These are phyloP conservation scores for Delichon dasypus DNA, from an alignment of 2,797 vertebrate species.

Conservation along the genomic window DNA sequence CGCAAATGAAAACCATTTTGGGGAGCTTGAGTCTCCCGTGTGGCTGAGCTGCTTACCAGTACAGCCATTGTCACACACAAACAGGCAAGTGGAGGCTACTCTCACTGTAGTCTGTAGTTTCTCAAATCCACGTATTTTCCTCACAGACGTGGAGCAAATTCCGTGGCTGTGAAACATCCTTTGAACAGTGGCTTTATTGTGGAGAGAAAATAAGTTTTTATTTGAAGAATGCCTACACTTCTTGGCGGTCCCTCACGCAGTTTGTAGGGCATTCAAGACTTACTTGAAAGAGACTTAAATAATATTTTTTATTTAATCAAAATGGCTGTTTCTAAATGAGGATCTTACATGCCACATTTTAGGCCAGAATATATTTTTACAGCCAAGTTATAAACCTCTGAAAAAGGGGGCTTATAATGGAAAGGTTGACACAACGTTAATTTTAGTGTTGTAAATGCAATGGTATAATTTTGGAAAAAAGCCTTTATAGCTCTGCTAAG, in stretches of 20 bases:
- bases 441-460: conserved; percentile 73
- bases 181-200: background rate
- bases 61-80: background rate
- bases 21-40: background rate
- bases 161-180: background rate
- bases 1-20: background rate
- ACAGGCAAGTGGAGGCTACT: background rate
- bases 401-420: conserved; percentile 70
- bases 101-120: background rate
- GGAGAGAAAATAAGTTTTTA: background rate
- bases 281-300: conserved; percentile 20
- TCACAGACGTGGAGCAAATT: background rate
- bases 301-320: conserved; percentile 42
- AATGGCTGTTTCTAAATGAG: conserved; percentile 41
- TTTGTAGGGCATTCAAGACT: conserved; percentile 4
- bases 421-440: conserved; percentile 78
- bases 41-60: background rate
- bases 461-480: conserved; percentile 72
- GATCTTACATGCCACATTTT: conserved; percentile 38
- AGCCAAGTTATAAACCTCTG: conserved; percentile 64
- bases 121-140: background rate
- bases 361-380: conserved; percentile 60
- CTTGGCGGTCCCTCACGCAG: background rate
- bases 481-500: conserved; percentile 69
- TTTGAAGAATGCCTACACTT: background rate